Evolutionary conservation across 2,888 invertebrate genomes (phyloP).

Genomic region (Myopa testacea): DNA sequence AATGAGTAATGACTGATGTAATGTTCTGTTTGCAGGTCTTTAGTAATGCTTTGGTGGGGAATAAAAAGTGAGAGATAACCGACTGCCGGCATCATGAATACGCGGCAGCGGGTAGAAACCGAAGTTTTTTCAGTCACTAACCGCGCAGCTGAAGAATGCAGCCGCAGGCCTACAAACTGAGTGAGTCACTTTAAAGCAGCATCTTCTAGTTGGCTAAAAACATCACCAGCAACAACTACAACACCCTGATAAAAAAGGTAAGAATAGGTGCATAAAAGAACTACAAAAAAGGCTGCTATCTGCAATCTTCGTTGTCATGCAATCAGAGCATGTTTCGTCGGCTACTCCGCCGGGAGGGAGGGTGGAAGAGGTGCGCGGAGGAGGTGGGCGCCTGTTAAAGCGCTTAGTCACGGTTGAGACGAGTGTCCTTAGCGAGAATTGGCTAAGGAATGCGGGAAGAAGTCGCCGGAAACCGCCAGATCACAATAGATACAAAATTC

Average conservation of each 20-base stretch:
- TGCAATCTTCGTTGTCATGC: neutral
- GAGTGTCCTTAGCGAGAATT: slow-evolving; percentile 14
- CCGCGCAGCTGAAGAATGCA: too few relatives aligned
- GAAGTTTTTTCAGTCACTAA: too few relatives aligned
- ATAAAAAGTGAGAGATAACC: too few relatives aligned
- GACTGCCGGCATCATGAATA: too few relatives aligned
- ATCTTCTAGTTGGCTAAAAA: too few relatives aligned
- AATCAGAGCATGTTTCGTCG: neutral
- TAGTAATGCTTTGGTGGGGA: too few relatives aligned
- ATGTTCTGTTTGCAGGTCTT: too few relatives aligned
- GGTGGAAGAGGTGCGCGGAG: neutral
- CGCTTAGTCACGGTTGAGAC: slow-evolving; percentile 19
- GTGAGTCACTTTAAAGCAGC: too few relatives aligned
- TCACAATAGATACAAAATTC: neutral
- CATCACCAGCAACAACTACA: neutral
- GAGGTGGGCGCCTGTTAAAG: neutral
- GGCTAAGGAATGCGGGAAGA: slow-evolving; percentile 23
- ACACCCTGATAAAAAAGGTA: too few relatives aligned
- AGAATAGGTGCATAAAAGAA: neutral
- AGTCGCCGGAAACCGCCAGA: neutral
- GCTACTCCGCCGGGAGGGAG: neutral
- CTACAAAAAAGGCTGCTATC: neutral
- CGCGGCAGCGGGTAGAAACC: too few relatives aligned
- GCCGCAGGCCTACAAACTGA: too few relatives aligned
- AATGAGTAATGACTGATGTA: too few relatives aligned